phyloP scores from a whole-genome alignment of 2,797 vertebrate genomes.

The Chelidonichthys spinosus region DNA sequence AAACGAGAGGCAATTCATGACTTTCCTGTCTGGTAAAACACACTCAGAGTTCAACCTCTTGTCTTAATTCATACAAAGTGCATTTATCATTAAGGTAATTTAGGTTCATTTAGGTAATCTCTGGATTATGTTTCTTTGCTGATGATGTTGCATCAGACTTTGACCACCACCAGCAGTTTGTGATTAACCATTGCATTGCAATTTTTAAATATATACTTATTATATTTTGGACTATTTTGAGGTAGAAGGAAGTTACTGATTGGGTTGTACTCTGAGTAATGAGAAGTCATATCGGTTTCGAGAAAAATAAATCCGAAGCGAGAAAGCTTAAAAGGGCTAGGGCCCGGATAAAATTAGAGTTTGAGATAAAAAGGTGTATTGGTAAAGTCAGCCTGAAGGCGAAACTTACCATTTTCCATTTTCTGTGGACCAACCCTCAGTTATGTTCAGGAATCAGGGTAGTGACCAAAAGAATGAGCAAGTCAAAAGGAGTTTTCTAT shows the following conservation, averaged over 20 bases:
- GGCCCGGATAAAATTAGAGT: not conserved
- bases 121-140: not conserved
- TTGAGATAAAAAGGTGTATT: not conserved
- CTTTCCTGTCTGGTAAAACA: not conserved
- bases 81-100: too few relatives aligned
- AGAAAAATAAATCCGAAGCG: too few relatives aligned
- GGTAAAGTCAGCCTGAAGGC: not conserved
- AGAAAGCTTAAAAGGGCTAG: too few relatives aligned
- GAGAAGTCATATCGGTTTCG: too few relatives aligned
- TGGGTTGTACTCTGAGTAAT: too few relatives aligned
- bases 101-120: not conserved
- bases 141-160: not conserved
- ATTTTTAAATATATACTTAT: too few relatives aligned
- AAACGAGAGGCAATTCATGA: not conserved
- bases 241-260: too few relatives aligned
- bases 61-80: not conserved
- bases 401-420: not conserved
- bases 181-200: too few relatives aligned
- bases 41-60: not conserved
- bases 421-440: not conserved
- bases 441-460: not conserved
- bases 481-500: not conserved
- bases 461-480: not conserved
- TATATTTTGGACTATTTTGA: too few relatives aligned
- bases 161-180: not conserved